Percentiles rank a stretch among this genome's conserved stretches.
Evolutionary conservation across 2,113 vertebrate genomes (phyloP).

Genomic region (Corvus cornix): DNA sequence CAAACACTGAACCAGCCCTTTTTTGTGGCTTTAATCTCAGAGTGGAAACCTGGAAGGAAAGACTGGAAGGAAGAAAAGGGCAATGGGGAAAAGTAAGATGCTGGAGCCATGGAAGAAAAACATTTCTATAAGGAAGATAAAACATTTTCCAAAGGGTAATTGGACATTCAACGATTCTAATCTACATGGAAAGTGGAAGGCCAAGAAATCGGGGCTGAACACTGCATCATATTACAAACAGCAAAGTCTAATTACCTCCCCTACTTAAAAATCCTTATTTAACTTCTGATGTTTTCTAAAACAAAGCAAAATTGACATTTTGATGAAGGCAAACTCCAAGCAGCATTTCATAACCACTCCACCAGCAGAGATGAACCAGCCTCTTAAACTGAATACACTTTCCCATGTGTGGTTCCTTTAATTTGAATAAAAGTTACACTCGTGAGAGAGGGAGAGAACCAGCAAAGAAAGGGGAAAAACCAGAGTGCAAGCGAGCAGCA

Average conservation of each 20-base stretch:
- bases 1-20: not conserved
- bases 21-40: not conserved
- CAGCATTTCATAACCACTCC: not conserved
- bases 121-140: not conserved
- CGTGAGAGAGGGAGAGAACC: not conserved
- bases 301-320: not conserved
- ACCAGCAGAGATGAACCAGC: not conserved
- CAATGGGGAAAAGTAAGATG: not conserved
- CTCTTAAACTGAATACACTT: not conserved
- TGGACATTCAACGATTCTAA: not conserved
- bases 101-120: not conserved
- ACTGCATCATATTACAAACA: not conserved
- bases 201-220: not conserved
- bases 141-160: not conserved
- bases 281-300: not conserved
- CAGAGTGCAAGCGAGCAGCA: not conserved
- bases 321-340: not conserved
- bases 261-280: not conserved
- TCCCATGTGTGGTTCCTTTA: not conserved
- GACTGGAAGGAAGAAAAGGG: not conserved
- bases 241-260: not conserved
- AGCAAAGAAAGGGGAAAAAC: rapidly evolving
- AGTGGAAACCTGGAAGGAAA: constrained; percentile 33
- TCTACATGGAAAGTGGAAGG: not conserved
- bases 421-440: not conserved